These are phyloP conservation scores for Dermochelys coriacea DNA, from an alignment of 2,797 vertebrate species.

Conservation along the genomic window DNA sequence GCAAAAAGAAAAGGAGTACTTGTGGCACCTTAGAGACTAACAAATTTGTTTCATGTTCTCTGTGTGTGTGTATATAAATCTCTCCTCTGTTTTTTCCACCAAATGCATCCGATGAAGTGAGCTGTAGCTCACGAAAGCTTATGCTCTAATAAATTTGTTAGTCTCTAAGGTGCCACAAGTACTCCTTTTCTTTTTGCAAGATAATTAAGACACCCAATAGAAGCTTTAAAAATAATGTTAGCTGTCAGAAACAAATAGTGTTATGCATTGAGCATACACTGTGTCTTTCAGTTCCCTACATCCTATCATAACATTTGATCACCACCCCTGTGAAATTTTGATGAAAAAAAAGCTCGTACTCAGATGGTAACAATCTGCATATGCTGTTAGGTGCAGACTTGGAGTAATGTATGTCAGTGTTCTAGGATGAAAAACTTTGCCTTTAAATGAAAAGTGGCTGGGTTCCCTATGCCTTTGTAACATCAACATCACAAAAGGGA, in stretches of 20 bases:
- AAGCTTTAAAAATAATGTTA: neutral
- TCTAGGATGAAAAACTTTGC: neutral
- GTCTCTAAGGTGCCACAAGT: too few relatives aligned
- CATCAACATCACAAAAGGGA: neutral
- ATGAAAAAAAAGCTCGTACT: neutral
- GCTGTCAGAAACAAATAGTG: neutral
- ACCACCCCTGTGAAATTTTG: neutral
- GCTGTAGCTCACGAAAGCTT: too few relatives aligned
- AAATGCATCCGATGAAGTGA: too few relatives aligned
- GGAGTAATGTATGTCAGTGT: fast-evolving
- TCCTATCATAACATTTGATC: neutral
- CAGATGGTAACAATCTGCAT: neutral
- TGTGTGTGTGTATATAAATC: too few relatives aligned
- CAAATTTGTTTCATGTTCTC: too few relatives aligned
- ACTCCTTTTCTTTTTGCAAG: too few relatives aligned
- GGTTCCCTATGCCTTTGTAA: neutral
- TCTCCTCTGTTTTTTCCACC: too few relatives aligned
- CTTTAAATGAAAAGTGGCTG: neutral
- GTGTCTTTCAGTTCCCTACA: neutral
- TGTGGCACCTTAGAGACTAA: too few relatives aligned
- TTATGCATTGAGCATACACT: fast-evolving
- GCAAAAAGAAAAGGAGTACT: too few relatives aligned
- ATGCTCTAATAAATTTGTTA: too few relatives aligned
- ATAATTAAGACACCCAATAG: neutral
- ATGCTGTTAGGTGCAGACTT: neutral